Evolutionary conservation across 1,140 invertebrate genomes (phyloP).

Genomic region (Triops cancriformis): DNA sequence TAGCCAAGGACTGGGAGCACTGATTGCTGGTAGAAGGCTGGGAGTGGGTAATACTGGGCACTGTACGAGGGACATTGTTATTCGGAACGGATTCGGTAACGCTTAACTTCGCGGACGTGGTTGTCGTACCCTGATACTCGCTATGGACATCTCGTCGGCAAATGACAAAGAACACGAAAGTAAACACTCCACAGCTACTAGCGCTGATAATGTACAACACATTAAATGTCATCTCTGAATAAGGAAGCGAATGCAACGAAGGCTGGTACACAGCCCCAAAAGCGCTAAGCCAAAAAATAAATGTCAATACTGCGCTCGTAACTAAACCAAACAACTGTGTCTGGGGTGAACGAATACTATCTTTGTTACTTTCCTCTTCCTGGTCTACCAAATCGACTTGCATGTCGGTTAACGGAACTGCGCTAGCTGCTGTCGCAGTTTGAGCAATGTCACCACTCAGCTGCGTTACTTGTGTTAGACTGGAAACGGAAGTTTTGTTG

Average conservation of each 20-base stretch:
- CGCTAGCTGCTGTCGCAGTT: not conserved
- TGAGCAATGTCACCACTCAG: not conserved
- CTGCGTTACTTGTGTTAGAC: not conserved
- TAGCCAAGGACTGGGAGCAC: constrained; percentile 33
- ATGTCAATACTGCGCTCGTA: constrained; percentile 60
- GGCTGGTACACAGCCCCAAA: constrained; percentile 58
- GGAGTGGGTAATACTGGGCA: constrained; percentile 30
- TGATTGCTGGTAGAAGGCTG: constrained; percentile 34
- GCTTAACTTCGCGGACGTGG: not conserved
- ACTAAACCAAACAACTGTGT: constrained; percentile 71
- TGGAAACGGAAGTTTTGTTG: not conserved
- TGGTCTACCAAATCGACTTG: not conserved
- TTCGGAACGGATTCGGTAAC: constrained; percentile 34
- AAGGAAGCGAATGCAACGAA: constrained; percentile 50
- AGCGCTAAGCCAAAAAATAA: constrained; percentile 63
- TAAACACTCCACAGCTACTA: constrained; percentile 65
- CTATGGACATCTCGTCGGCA: constrained; percentile 64
- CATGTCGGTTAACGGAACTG: not conserved
- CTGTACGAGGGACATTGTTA: constrained; percentile 40
- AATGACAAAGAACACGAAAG: constrained; percentile 75
- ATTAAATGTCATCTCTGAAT: constrained; percentile 68
- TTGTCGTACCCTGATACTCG: constrained; percentile 37
- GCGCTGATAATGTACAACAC: constrained; percentile 62
- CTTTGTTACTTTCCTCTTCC: constrained; percentile 63
- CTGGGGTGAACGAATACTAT: constrained; percentile 68